Evolutionary conservation across 2,888 invertebrate genomes (phyloP), one percentile per base, ranked within the genome.

Genomic region (Zhengitettix transpicula): DNA sequence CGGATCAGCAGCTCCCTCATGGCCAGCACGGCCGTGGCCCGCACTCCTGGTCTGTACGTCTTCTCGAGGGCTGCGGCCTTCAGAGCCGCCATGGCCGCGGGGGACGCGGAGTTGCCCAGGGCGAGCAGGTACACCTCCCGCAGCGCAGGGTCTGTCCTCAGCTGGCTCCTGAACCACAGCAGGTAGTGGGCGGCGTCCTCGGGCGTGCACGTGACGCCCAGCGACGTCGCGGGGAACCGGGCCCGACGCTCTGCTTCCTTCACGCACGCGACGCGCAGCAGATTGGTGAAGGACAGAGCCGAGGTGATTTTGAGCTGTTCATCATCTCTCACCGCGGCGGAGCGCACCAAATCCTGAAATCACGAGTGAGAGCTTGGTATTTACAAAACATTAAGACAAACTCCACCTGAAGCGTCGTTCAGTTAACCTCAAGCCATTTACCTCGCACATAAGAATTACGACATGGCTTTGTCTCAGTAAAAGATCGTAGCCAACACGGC

Each of bases 101-200:
- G 65, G 52, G 68, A 65, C 47, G 72, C 73, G 42, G 72, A 66
- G 64, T 72, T 73, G 16, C 71, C 72, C 28, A 71, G 65, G 14
- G 70, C 69, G 59, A 69, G 67, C 58, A 74, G 56, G 42, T 64
- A 64, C 16, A 65, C 64, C 1, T 69, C 65, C 7, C 63, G 61
- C 55, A 65, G 60, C 42, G 65, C 60, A 55, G 69, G 60, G 61
- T 66, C 42, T 1, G 57, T 12, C 10, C 59, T 55, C 15, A 67
- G 53, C 53, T 65, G 57, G 10, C 63, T 57, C 40, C 61, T 57
- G 51, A 66, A 63, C 60, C 63, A 64, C 9, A 66, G 63, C 12
- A 69, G 54, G 60, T 65, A 67, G 12, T 63, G 56, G 10, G 62
- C 58, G n/a, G 60, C 63, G 28, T 60, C 63, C 42, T 65, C 58